These are phyloP conservation scores for Oenanthe oenanthe DNA, from an alignment of 2,113 vertebrate species.

Conservation along the genomic window DNA sequence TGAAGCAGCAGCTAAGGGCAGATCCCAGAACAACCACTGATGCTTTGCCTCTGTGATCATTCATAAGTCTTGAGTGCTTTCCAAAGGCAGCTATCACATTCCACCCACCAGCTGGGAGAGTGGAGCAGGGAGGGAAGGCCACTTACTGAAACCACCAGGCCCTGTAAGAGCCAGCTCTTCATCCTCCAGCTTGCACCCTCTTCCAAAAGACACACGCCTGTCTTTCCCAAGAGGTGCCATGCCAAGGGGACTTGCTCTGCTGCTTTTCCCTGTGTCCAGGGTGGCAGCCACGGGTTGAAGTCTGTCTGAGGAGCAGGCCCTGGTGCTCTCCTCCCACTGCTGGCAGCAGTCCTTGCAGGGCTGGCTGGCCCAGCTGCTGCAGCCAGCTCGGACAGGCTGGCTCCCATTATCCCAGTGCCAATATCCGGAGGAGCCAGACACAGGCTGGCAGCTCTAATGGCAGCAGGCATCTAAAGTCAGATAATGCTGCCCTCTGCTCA, in stretches of 20 bases:
- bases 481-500: not conserved
- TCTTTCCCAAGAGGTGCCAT: not conserved
- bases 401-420: slow-evolving; percentile 4
- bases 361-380: slow-evolving; percentile 55
- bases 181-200: not conserved
- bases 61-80: not conserved
- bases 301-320: not conserved
- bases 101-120: not conserved
- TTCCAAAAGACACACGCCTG: accelerated
- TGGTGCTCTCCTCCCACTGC: not conserved
- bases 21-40: not conserved
- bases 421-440: slow-evolving; percentile 13
- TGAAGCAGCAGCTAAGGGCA: not conserved
- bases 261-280: not conserved
- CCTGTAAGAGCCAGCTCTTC: not conserved
- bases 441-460: not conserved
- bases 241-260: not conserved
- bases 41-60: not conserved
- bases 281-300: not conserved
- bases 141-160: not conserved
- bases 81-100: not conserved
- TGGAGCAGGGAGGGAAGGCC: not conserved
- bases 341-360: slow-evolving; percentile 3
- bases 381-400: not conserved
- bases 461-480: not conserved